phyloP scores from a whole-genome alignment of 2,113 vertebrate species.

The Callocephalon fimbriatum region DNA sequence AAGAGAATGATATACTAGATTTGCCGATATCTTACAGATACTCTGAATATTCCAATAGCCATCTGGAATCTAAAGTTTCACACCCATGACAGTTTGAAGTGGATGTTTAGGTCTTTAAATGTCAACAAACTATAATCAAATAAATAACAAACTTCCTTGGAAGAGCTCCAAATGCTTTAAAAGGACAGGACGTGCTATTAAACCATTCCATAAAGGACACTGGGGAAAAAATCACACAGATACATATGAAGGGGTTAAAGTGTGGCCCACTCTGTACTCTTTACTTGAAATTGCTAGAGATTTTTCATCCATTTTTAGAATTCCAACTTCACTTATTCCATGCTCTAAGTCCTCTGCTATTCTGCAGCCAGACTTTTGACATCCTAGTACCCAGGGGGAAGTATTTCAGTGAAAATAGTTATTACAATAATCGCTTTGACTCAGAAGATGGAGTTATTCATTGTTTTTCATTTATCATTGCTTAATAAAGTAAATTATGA shows the following conservation, averaged over 20 bases:
- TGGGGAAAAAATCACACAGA: neutral
- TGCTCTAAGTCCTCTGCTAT: neutral
- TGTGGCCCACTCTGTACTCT: neutral
- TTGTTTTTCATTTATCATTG: neutral
- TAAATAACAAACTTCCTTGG: neutral
- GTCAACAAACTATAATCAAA: neutral
- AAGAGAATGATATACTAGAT: neutral
- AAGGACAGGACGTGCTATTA: neutral
- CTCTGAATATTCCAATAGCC: neutral
- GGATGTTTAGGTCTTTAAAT: neutral
- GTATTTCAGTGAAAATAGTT: neutral
- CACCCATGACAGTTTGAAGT: neutral
- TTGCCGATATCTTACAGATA: neutral
- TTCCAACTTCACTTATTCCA: neutral
- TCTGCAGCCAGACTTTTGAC: neutral
- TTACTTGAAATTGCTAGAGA: neutral
- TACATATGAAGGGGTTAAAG: neutral
- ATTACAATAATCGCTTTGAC: neutral
- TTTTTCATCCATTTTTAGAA: neutral
- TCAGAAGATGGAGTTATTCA: neutral
- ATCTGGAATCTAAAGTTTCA: neutral
- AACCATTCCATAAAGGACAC: neutral
- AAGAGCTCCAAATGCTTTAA: neutral
- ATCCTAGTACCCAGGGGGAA: neutral
- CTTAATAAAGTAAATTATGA: neutral